Percentiles rank a stretch among this genome's conserved stretches.
These are phyloP conservation scores for Dipodomys merriami DNA, from an alignment of 2,113 vertebrate genomes.

Conservation along the genomic window DNA sequence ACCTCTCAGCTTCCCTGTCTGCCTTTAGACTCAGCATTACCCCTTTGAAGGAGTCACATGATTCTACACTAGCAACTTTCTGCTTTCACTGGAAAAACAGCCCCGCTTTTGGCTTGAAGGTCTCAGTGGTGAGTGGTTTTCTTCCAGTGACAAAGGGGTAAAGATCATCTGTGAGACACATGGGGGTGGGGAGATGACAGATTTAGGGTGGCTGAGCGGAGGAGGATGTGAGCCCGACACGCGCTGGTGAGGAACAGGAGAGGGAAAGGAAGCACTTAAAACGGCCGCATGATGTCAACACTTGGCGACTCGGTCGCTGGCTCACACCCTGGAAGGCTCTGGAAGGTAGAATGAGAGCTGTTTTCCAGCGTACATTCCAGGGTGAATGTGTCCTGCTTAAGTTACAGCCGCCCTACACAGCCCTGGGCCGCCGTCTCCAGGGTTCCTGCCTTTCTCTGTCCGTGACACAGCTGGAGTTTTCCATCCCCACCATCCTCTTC, in stretches of 20 bases:
- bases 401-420: neutral
- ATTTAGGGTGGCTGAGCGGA: neutral
- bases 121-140: rapidly evolving
- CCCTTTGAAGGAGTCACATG: neutral
- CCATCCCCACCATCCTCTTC: rapidly evolving
- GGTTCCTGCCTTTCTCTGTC: rapidly evolving
- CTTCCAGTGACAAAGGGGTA: neutral
- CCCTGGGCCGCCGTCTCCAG: rapidly evolving
- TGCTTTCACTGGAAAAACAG: neutral
- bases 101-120: neutral
- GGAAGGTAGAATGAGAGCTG: rapidly evolving
- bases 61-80: rapidly evolving
- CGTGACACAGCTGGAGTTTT: rapidly evolving
- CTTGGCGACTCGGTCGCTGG: neutral
- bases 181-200: neutral
- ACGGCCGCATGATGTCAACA: neutral
- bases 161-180: too few species aligned
- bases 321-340: neutral
- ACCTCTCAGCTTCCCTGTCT: neutral
- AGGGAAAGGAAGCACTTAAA: neutral
- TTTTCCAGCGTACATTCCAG: rapidly evolving
- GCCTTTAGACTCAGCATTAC: neutral
- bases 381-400: rapidly evolving
- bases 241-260: neutral
- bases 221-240: rapidly evolving